These are phyloP conservation scores for Pelecanoides urinatrix DNA, from an alignment of 2,113 vertebrate genomes.

Conservation along the genomic window DNA sequence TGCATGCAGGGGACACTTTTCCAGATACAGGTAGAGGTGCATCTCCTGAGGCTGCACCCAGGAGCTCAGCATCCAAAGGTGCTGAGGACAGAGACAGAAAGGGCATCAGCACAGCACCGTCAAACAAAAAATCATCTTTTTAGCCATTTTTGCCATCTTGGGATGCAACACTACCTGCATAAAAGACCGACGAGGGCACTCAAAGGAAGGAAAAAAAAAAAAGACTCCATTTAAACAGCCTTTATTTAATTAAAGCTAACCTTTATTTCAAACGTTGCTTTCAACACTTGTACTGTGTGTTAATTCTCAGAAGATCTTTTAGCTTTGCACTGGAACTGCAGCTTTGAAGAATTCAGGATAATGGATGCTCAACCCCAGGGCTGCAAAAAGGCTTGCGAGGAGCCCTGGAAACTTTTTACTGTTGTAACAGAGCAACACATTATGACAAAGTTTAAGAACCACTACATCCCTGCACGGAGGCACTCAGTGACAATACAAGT, in stretches of 20 bases:
- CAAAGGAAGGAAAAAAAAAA: not conserved
- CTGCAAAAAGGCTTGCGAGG: conserved; percentile 30
- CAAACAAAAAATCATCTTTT: not conserved
- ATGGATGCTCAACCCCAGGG: not conserved
- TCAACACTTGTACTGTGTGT: not conserved
- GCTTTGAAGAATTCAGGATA: conserved; percentile 15
- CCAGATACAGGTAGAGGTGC: not conserved
- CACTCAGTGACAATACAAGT: conserved; percentile 52
- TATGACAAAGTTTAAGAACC: conserved; percentile 57
- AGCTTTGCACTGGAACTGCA: not conserved
- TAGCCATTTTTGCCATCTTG: not conserved
- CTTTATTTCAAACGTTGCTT: conserved; percentile 19
- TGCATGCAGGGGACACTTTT: not conserved
- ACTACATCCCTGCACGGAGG: conserved; percentile 37
- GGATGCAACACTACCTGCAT: not conserved
- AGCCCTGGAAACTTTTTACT: conserved; percentile 22
- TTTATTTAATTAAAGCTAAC: conserved; percentile 36
- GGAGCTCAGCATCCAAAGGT: not conserved
- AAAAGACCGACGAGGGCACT: not conserved
- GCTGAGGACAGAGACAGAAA: not conserved
- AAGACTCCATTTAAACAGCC: not conserved
- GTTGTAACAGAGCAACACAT: not conserved
- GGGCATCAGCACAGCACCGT: not conserved
- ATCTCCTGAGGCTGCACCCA: not conserved
- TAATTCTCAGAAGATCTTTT: not conserved